Percentiles rank a stretch among this genome's conserved stretches.
phyloP scores from a whole-genome alignment of 2,113 vertebrate species.

The Isurus oxyrinchus region DNA sequence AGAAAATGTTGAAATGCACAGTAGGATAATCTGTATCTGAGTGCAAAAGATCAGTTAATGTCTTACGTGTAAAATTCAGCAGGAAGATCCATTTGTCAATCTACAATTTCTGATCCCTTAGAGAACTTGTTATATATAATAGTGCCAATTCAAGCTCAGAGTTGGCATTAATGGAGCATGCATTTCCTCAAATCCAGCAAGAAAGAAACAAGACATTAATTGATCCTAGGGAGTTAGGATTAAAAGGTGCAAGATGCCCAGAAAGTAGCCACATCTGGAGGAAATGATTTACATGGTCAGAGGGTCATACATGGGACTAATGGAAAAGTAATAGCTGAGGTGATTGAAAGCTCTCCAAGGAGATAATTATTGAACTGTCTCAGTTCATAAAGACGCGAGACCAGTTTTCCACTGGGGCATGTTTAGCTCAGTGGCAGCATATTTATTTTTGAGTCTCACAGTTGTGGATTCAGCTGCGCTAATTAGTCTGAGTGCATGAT shows the following conservation, averaged over 20 bases:
- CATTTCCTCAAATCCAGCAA: neutral
- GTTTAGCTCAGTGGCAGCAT: neutral
- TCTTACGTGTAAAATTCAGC: neutral
- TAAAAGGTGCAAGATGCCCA: neutral
- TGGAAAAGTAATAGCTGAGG: neutral
- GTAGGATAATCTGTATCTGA: neutral
- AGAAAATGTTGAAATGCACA: neutral
- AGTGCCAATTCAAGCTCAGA: neutral
- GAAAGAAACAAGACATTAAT: neutral
- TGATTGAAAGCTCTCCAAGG: neutral
- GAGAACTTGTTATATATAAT: neutral
- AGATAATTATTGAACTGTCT: neutral
- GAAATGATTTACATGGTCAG: neutral
- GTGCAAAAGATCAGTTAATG: neutral
- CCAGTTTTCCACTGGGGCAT: neutral
- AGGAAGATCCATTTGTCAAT: neutral
- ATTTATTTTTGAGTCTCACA: neutral
- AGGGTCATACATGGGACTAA: neutral
- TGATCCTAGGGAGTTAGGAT: neutral
- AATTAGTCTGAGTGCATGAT: neutral
- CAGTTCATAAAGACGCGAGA: neutral
- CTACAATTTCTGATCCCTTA: neutral
- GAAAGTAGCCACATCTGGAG: neutral
- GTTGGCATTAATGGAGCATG: neutral
- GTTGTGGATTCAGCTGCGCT: neutral